Evolutionary conservation across 2,888 invertebrate species (phyloP).

Genomic region (Drosophila meridiana): DNA sequence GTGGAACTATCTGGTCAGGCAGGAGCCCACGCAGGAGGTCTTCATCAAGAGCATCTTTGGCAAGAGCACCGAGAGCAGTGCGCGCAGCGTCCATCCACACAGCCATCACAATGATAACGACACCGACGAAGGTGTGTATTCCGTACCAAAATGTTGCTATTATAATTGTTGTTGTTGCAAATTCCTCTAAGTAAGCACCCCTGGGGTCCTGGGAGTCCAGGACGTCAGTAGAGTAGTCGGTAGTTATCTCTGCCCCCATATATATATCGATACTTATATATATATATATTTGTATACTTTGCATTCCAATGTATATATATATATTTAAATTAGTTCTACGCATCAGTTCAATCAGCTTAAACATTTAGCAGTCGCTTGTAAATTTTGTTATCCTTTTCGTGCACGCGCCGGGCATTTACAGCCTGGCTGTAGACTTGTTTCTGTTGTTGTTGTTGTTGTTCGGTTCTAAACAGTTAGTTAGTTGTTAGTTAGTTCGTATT

Average conservation of each 20-base stretch:
- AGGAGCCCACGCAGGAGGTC: constrained; percentile 96
- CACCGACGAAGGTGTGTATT: constrained; percentile 73
- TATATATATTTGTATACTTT: neutral
- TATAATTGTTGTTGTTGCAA: constrained; percentile 50
- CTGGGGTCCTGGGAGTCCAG: neutral
- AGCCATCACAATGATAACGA: constrained; percentile 80
- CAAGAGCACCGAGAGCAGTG: constrained; percentile 87
- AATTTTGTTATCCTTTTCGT: neutral
- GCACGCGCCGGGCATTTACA: constrained; percentile 1
- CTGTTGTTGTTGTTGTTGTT: constrained; percentile 22
- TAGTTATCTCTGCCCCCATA: constrained; percentile 1
- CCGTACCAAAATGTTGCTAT: constrained; percentile 27
- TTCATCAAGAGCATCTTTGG: constrained; percentile 98
- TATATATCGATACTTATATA: neutral
- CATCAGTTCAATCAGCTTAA: constrained; percentile 3
- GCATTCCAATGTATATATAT: constrained; percentile 6
- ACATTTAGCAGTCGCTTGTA: neutral
- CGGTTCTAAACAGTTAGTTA: constrained; percentile 17
- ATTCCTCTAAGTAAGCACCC: constrained; percentile 19
- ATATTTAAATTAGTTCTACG: constrained; percentile 4
- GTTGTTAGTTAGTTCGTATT: neutral
- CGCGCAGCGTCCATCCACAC: constrained; percentile 60
- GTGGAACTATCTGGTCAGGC: constrained; percentile 97
- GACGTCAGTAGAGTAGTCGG: constrained; percentile 1
- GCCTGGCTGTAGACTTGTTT: constrained; percentile 9